phyloP scores from a whole-genome alignment of 2,797 vertebrate species.

The Muscicapa striata region DNA sequence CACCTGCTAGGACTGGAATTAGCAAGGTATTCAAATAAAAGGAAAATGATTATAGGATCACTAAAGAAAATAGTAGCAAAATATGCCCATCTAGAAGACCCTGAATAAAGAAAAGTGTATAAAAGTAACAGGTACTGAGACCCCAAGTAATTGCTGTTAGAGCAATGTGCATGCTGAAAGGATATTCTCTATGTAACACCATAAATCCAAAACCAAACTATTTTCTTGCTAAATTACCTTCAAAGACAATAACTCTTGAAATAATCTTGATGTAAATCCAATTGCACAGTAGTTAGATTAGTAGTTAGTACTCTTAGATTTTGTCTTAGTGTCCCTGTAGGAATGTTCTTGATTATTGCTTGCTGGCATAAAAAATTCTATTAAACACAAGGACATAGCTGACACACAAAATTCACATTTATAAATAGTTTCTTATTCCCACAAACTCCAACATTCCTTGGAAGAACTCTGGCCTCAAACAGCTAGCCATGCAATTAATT shows the following conservation, averaged over 20 bases:
- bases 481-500: constrained; percentile 58
- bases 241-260: constrained; percentile 5
- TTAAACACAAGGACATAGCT: background rate
- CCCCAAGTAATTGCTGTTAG: background rate
- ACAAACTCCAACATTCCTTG: background rate
- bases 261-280: background rate
- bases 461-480: constrained; percentile 41
- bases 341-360: background rate
- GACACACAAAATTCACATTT: background rate
- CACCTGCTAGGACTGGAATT: background rate
- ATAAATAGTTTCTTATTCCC: background rate
- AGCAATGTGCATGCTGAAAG: background rate
- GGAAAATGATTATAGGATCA: background rate
- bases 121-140: background rate
- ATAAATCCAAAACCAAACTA: background rate
- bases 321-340: background rate
- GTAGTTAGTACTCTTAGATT: background rate
- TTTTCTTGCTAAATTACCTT: background rate
- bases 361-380: background rate
- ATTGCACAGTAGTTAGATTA: background rate
- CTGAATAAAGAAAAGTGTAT: background rate
- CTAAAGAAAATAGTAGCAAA: background rate
- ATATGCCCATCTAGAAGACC: background rate
- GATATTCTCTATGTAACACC: background rate
- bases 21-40: background rate